These are phyloP conservation scores for Biston stratarius DNA, from an alignment of 2,888 invertebrate species.

Conservation along the genomic window DNA sequence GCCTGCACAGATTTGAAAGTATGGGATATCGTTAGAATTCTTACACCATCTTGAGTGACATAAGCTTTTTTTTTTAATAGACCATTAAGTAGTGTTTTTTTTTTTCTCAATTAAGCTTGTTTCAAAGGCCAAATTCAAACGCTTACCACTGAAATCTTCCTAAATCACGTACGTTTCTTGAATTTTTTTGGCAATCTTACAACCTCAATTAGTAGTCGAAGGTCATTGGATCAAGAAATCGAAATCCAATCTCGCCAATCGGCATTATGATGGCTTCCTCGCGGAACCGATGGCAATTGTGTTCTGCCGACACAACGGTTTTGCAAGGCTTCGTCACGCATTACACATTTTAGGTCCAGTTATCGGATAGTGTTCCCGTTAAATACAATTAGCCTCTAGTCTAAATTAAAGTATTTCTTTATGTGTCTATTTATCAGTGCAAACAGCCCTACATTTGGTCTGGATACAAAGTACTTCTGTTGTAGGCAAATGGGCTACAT, in stretches of 20 bases:
- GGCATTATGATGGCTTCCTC: conserved; percentile 45
- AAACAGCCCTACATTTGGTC: not conserved
- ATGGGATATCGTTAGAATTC: too few species aligned
- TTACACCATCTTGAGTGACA: too few species aligned
- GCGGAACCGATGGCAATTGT: conserved; percentile 36
- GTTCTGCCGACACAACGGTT: not conserved
- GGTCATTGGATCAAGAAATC: conserved; percentile 47
- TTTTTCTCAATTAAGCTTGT: not conserved
- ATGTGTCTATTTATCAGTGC: not conserved
- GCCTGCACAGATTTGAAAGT: too few species aligned
- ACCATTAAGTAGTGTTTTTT: not conserved
- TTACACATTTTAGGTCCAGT: not conserved
- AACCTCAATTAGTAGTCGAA: conserved; percentile 53
- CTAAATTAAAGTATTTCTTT: not conserved
- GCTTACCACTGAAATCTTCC: conserved; percentile 28
- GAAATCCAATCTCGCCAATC: conserved; percentile 38
- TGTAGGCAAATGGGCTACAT: not conserved
- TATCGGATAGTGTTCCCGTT: not conserved
- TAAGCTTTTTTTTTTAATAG: not conserved
- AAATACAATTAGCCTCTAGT: not conserved
- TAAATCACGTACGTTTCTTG: conserved; percentile 23
- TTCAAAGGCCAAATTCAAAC: not conserved
- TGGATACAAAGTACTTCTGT: not conserved
- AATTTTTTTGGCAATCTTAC: conserved; percentile 11
- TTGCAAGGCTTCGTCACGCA: not conserved